Conservation (phyloP, 2,797 vertebrate genomes). For the Anableps anableps region DNA sequence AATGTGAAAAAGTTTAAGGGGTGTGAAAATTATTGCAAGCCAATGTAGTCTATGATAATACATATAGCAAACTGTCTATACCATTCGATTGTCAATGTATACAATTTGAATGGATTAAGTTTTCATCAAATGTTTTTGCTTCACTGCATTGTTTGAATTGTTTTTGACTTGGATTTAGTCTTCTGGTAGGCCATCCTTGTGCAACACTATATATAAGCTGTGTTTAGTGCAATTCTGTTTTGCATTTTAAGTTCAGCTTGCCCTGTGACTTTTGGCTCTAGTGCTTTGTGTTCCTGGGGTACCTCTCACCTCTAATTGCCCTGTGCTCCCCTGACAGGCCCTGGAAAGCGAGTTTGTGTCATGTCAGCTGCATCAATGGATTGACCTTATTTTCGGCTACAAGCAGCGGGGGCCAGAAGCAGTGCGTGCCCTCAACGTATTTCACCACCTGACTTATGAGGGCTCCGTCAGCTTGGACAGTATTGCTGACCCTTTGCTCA, state of each 20-base stretch:
- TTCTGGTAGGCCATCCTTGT: constrained; percentile 7
- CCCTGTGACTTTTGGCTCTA: constrained; percentile 41
- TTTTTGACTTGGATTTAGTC: background rate
- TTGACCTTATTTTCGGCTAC: constrained; percentile 99
- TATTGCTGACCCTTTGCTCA: constrained; percentile 89
- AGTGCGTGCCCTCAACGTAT: constrained; percentile 94
- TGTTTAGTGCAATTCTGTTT: constrained; percentile 29
- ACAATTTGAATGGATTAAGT: background rate
- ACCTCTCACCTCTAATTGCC: constrained; percentile 77
- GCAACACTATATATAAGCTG: constrained; percentile 8
- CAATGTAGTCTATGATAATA: background rate
- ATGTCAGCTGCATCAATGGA: constrained; percentile 99
- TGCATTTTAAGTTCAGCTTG: constrained; percentile 46
- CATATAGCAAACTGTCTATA: background rate
- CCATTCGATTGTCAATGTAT: background rate
- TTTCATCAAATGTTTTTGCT: background rate
- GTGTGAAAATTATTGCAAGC: background rate
- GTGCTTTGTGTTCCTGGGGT: constrained; percentile 34
- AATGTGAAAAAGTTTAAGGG: background rate
- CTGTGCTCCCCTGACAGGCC: constrained; percentile 85
- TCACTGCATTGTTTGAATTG: background rate
- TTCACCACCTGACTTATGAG: constrained; percentile 96
- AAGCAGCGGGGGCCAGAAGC: constrained; percentile 98
- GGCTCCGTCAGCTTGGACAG: constrained; percentile 93
- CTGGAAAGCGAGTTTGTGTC: constrained; percentile 99